A percentile compares a stretch with the other conserved stretches of the same genome.
phyloP scores from a whole-genome alignment of 2,113 vertebrate genomes.

The Catharus bicknelli region DNA sequence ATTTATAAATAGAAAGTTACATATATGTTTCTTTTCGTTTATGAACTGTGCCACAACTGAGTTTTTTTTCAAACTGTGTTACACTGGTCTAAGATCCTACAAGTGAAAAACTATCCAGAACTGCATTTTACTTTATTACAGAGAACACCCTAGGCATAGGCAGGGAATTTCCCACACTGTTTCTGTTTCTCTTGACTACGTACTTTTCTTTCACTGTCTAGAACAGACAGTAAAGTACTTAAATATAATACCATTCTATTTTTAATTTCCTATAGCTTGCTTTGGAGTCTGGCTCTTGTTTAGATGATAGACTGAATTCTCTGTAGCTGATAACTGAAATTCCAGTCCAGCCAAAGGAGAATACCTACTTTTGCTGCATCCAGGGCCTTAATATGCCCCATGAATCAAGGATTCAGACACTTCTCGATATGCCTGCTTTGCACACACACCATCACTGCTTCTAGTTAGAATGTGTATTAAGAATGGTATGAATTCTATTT shows the following conservation, averaged over 20 bases:
- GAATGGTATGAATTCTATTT: constrained; percentile 44
- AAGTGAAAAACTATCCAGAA: constrained; percentile 24
- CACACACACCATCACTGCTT: not conserved
- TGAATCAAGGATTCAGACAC: not conserved
- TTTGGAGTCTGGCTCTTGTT: not conserved
- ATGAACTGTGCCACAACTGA: not conserved
- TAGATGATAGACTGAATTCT: not conserved
- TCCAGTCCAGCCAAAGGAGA: not conserved
- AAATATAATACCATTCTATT: not conserved
- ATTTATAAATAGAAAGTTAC: not conserved
- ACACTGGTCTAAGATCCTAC: not conserved
- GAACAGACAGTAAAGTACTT: not conserved
- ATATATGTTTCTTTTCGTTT: not conserved
- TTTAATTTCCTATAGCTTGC: not conserved
- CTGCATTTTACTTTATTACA: constrained; percentile 14
- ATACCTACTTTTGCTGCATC: not conserved
- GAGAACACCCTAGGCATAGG: not conserved
- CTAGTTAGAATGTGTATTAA: constrained; percentile 27
- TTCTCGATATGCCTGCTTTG: constrained; percentile 41
- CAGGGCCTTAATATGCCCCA: not conserved
- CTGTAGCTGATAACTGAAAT: not conserved
- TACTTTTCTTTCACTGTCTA: not conserved
- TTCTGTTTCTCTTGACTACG: not conserved
- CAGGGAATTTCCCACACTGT: not conserved
- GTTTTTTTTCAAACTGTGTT: not conserved